phyloP scores from a whole-genome alignment of 2,113 vertebrate genomes.

The Paradoxurus hermaphroditus region DNA sequence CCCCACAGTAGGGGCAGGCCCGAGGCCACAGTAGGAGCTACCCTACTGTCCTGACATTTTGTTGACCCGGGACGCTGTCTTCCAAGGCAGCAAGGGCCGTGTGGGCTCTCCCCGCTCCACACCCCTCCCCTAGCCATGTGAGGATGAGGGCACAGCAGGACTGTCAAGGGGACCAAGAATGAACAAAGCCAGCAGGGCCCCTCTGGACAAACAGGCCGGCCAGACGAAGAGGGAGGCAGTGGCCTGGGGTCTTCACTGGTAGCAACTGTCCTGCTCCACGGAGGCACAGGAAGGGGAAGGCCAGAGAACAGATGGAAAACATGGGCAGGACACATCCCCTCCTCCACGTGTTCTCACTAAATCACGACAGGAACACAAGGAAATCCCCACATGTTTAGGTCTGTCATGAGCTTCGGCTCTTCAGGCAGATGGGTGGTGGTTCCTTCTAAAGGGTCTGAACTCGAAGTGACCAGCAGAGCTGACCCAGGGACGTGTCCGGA shows the following conservation, averaged over 20 bases:
- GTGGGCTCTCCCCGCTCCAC: background rate
- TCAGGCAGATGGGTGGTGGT: background rate
- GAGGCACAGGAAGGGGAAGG: too few species aligned
- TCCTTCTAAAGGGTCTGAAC: background rate
- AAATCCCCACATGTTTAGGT: background rate
- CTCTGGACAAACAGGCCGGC: background rate
- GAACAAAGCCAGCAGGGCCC: background rate
- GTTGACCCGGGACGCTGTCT: background rate
- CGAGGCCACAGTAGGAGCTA: accelerated
- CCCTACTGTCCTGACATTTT: background rate
- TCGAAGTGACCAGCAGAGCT: background rate
- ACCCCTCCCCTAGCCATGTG: too few species aligned
- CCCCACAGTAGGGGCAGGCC: background rate
- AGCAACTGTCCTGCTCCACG: background rate
- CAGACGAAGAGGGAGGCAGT: background rate
- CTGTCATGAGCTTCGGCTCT: background rate
- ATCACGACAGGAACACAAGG: background rate
- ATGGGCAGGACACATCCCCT: accelerated
- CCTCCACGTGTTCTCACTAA: background rate
- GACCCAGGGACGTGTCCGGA: background rate
- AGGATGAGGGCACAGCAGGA: background rate
- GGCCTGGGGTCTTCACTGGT: background rate
- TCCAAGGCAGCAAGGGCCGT: background rate
- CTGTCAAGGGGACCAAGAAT: background rate
- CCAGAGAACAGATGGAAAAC: background rate